Evolutionary conservation across 2,113 vertebrate genomes (phyloP).

Genomic region (Thamnophis sirtalis): DNA sequence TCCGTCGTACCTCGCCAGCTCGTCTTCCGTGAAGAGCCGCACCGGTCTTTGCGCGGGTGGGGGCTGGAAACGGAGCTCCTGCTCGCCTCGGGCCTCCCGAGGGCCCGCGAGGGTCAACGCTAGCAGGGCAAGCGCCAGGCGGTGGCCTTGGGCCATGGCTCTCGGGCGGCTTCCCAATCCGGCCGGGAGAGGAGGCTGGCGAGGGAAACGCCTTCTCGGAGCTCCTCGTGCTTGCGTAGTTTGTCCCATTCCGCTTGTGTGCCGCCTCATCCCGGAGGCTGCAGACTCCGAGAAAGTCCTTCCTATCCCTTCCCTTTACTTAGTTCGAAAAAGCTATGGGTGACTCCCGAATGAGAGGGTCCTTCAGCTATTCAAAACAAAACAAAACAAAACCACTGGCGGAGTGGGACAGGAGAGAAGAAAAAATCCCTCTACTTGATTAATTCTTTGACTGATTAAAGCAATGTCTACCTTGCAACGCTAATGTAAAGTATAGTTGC

Average conservation of each 20-base stretch:
- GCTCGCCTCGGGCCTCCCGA: not conserved
- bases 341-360: not conserved
- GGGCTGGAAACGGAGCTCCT: conserved; percentile 43
- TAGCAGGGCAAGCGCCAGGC: not conserved
- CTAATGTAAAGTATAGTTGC: not conserved
- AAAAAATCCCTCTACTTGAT: not conserved
- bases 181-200: not conserved
- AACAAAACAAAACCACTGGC: not conserved
- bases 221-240: too few species aligned
- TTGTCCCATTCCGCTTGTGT: not conserved
- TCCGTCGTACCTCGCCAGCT: conserved; percentile 82
- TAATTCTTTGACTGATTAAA: not conserved
- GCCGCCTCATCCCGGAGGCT: not conserved
- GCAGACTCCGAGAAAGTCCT: not conserved
- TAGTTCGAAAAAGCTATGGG: not conserved
- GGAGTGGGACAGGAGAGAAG: not conserved
- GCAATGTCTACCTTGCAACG: not conserved
- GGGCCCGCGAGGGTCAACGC: not conserved
- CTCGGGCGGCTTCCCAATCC: not conserved
- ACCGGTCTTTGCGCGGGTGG: conserved; percentile 68
- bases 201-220: not conserved
- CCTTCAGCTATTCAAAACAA: not conserved
- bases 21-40: conserved; percentile 86
- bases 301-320: not conserved
- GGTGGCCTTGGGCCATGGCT: conserved; percentile 4